A percentile compares a stretch with the other conserved stretches of the same genome.
phyloP scores from a whole-genome alignment of 1,140 invertebrate species.

The Caerostris extrusa region DNA sequence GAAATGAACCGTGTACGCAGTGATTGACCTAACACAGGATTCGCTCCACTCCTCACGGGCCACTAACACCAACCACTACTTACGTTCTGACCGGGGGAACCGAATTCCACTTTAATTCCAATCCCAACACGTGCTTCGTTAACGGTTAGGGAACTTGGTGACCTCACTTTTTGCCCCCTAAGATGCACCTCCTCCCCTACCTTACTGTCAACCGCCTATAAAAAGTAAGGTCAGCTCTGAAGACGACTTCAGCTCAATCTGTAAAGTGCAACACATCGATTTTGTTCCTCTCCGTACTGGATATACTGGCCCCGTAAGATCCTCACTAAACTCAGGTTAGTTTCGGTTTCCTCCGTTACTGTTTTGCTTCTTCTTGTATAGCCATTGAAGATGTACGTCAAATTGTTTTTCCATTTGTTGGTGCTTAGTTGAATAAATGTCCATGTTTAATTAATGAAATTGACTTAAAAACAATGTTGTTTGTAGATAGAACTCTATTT shows the following conservation, averaged over 20 bases:
- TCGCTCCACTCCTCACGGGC: slow-evolving; percentile 59
- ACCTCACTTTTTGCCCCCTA: slow-evolving; percentile 58
- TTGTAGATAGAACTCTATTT: too few species aligned
- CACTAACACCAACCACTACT: slow-evolving; percentile 54
- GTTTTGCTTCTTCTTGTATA: background rate
- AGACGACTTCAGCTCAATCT: slow-evolving; percentile 51
- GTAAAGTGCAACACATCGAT: slow-evolving; percentile 25
- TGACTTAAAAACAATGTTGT: background rate
- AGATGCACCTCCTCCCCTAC: slow-evolving; percentile 17
- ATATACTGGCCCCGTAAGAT: slow-evolving; percentile 1
- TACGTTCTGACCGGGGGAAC: slow-evolving; percentile 67
- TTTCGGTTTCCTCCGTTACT: slow-evolving; percentile 43
- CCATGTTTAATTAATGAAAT: background rate
- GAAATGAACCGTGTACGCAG: slow-evolving; percentile 55
- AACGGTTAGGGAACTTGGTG: slow-evolving; percentile 68
- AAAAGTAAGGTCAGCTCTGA: slow-evolving; percentile 66
- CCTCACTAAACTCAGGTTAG: slow-evolving; percentile 23
- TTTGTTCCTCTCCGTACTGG: slow-evolving; percentile 59
- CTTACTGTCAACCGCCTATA: slow-evolving; percentile 66
- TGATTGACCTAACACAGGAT: slow-evolving; percentile 67
- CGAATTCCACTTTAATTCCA: slow-evolving; percentile 70
- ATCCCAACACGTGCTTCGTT: slow-evolving; percentile 57
- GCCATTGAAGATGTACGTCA: background rate
- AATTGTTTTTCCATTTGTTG: background rate
- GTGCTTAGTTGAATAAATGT: background rate